These are phyloP conservation scores for Anas platyrhynchos DNA, from an alignment of 2,113 vertebrate genomes.

Conservation along the genomic window DNA sequence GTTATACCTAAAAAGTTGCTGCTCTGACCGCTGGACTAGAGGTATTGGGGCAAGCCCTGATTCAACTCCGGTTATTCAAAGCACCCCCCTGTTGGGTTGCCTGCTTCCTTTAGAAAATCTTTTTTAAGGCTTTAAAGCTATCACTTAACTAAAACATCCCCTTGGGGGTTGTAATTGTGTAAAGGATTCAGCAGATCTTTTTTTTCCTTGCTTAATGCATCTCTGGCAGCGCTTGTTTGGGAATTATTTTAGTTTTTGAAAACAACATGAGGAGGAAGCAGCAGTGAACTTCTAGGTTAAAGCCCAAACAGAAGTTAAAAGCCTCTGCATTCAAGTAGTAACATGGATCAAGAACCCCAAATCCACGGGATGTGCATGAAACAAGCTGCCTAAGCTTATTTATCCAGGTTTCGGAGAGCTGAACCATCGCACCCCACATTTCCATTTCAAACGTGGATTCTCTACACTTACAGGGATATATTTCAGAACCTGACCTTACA, in stretches of 20 bases:
- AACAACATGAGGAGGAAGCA: conserved; percentile 10
- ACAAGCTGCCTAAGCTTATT: background rate
- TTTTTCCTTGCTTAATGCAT: background rate
- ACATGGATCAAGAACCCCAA: background rate
- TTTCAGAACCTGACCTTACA: conserved; percentile 27
- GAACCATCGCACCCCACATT: conserved; percentile 27
- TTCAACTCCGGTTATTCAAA: background rate
- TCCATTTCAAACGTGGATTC: conserved; percentile 38
- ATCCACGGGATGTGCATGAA: background rate
- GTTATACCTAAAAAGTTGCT: background rate
- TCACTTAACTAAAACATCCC: background rate
- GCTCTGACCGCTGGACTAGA: background rate
- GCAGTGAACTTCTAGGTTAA: background rate
- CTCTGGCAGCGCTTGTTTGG: background rate
- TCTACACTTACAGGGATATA: background rate
- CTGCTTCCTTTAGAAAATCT: background rate
- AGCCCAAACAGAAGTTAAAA: conserved; percentile 20
- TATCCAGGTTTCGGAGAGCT: conserved; percentile 28
- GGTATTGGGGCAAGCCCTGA: background rate
- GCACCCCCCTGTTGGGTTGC: background rate
- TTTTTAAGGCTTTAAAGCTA: background rate
- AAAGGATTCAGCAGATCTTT: background rate
- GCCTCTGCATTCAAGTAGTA: background rate
- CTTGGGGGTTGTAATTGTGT: background rate
- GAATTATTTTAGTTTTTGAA: conserved; percentile 29